Base-by-base conservation (phyloP, 2,797 vertebrate species). In the Fratercula arctica region DNA sequence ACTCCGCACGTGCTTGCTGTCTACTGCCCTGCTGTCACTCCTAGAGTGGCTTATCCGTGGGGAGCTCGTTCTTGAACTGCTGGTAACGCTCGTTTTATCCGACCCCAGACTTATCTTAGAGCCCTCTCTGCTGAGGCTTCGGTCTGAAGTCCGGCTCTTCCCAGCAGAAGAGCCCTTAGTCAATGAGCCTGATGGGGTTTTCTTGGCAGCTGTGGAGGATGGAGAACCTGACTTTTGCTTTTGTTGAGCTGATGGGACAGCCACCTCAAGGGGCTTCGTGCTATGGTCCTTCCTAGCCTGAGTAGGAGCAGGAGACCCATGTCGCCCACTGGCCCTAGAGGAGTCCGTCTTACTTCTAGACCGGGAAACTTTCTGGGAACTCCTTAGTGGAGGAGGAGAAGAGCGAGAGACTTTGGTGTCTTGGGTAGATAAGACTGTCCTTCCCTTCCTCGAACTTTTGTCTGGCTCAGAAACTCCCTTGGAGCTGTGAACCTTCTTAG, bases 81-180 rank as follows among this genome's bases (percentile, higher is more conserved):
- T 96, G 69, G 95, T 85, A 67, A 95, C 4, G 0, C 96, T 95
- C 4, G 98, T 94, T 93, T 96, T 98, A 77, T 99, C 99, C 0
- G 98, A 98, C 33, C 98, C 97, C 60, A 99, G 98, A 85, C 99
- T 99, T 53, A 98, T 86, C 51, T 99, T 98, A 84, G 99, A 98
- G 54, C 98, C 99, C 95, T 99, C 99, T 93, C 98, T 97, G 97
- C 98, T 99, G 91, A 93, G 98, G 97, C 98, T 99, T 94, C 98
- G 97, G 24, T 99, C 99, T 0, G 98, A 97, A 95, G 99, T 98
- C 90, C 98, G 98, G 87, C 98, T 98, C 94, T 98, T 99, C 86
- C 98, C 97, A 15, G 96, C 87, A 15, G 97, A 97, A 66, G 97
- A 86, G 78, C 98, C 43, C 94, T 97, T 31, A 96, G 90, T 78